These are phyloP conservation scores for Drosophila robusta DNA, from an alignment of 2,888 invertebrate genomes.

Conservation along the genomic window DNA sequence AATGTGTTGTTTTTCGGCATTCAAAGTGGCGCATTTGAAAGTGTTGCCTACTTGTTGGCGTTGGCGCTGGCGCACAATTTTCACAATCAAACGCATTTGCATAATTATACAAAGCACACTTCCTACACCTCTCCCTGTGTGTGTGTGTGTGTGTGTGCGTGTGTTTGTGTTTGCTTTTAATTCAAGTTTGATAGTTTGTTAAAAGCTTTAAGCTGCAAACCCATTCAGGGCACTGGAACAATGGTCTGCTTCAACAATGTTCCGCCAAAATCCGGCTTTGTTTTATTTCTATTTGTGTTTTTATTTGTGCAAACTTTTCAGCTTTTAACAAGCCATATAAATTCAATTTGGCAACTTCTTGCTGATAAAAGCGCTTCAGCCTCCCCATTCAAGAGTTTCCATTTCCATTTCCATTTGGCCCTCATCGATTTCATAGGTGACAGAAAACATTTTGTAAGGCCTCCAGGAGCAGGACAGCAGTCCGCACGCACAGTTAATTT, in stretches of 20 bases:
- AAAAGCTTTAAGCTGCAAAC: conserved; percentile 65
- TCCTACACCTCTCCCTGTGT: conserved; percentile 9
- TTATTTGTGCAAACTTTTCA: conserved; percentile 45
- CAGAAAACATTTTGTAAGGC: conserved; percentile 47
- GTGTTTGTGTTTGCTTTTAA: conserved; percentile 56
- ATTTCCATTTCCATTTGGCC: conserved; percentile 16
- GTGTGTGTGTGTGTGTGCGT: conserved; percentile 17
- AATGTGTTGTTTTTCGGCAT: conserved; percentile 76
- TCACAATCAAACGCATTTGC: conserved; percentile 79
- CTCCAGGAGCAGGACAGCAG: not conserved
- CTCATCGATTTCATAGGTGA: conserved; percentile 79
- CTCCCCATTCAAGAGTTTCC: conserved; percentile 7
- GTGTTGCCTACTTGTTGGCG: conserved; percentile 74
- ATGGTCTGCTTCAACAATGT: conserved; percentile 54
- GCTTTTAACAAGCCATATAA: conserved; percentile 72
- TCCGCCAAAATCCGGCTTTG: conserved; percentile 52
- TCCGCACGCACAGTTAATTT: conserved; percentile 47
- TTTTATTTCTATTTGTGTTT: conserved; percentile 62
- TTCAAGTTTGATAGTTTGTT: conserved; percentile 77
- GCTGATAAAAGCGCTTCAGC: conserved; percentile 10
- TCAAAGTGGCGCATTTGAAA: conserved; percentile 72
- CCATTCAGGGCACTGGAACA: conserved; percentile 46
- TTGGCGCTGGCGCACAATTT: conserved; percentile 60
- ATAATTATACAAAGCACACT: conserved; percentile 72
- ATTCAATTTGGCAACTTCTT: conserved; percentile 64